These are phyloP conservation scores for Ailuropoda melanoleuca DNA, from an alignment of 2,113 vertebrate genomes.

Conservation along the genomic window DNA sequence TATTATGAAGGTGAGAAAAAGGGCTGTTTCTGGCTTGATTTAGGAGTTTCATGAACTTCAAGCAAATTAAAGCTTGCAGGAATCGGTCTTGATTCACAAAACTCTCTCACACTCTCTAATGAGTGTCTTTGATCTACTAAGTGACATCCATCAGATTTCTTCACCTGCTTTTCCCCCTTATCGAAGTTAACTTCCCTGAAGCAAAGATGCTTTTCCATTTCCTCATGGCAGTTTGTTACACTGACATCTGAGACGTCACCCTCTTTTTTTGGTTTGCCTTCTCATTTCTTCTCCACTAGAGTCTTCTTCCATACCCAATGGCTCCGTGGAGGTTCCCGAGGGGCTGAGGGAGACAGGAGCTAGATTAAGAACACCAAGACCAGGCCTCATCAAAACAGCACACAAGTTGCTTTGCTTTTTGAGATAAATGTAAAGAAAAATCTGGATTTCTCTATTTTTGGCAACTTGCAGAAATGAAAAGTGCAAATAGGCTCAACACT, in stretches of 20 bases:
- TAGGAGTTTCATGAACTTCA: constrained; percentile 55
- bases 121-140: constrained; percentile 77
- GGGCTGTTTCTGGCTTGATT: not conserved
- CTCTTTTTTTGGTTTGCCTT: constrained; percentile 66
- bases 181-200: constrained; percentile 74
- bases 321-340: constrained; percentile 67
- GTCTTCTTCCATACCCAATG: constrained; percentile 72
- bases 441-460: constrained; percentile 46
- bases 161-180: constrained; percentile 62
- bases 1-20: constrained; percentile 43
- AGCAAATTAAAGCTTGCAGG: constrained; percentile 53
- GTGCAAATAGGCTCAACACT: not conserved
- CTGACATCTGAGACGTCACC: constrained; percentile 64
- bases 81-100: constrained; percentile 79
- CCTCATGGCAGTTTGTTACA: constrained; percentile 74
- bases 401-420: constrained; percentile 60
- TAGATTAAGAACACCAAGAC: constrained; percentile 58
- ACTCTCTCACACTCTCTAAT: constrained; percentile 61
- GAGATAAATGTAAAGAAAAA: constrained; percentile 52
- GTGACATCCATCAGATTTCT: constrained; percentile 74
- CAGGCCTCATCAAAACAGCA: constrained; percentile 66
- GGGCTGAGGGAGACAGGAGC: not conserved
- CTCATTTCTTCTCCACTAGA: constrained; percentile 5
- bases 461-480: not conserved
- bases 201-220: constrained; percentile 38